Base-by-base conservation (phyloP, 35 echinoderm and acorn worm genomes). In the Antedon bifida region DNA sequence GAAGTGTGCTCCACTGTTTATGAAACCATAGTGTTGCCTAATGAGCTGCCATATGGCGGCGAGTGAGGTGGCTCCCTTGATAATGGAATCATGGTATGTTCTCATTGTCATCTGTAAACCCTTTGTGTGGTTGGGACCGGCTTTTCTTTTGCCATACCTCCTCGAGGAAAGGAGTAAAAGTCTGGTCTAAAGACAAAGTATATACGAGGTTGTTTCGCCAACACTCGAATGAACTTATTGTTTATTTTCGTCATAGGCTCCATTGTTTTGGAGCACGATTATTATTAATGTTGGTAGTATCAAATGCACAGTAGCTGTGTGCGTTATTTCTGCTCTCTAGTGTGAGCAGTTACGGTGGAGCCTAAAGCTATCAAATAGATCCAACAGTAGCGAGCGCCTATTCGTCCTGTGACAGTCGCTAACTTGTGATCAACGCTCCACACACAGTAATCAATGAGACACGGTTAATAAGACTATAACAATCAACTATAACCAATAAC, bases 121-220 rank as follows among this genome's bases (percentile, higher is more conserved):
- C 64, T 26, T 85, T 89, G 16, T 51, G 74, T 17, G 76, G 90
- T 35, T 36, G 32, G 8, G 91, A 10, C 77, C 85, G 84, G 23
- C 77, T 33, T 75, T 89, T 85, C 74, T 82, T 92, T 35, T 28
- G 35, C 91, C 87, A 92, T 73, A 17, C 75, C 10, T 87, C 82
- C 0, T 77, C 39, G 9, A 92, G 51, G 42, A 85, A 92, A 23
- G 81, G 81, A 9, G 91, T 78, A 82, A 92, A 92, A 74, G 79
- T 88, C 32, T 33, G 35, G 83, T 92, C 87, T 23, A 89, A 39
- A 17, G 80, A 88, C 51, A 92, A 73, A 8, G 87, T 89, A 82
- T 89, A 92, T 34, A 29, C 29, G 0, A 85, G 30, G 32, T 85
- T 85, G n/a, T 85, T 34, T 76, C 75, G 73, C 84, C 84, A 85